A percentile compares a stretch with the other conserved stretches of the same genome.
Conservation (phyloP, 2,113 vertebrate species). For the Rousettus leschenaultii region DNA sequence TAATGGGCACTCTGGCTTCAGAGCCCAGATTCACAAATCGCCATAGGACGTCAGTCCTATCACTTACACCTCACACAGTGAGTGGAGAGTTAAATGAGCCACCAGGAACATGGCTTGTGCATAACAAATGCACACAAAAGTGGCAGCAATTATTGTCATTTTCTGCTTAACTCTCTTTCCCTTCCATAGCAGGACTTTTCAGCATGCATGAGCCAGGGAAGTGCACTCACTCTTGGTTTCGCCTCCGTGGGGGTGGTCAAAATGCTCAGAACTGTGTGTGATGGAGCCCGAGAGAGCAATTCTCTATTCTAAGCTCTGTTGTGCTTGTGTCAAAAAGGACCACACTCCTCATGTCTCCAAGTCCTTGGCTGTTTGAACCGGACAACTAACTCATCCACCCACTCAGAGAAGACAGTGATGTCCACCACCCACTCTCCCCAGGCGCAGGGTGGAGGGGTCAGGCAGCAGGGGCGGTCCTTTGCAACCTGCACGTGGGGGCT, state of each 20-base stretch:
- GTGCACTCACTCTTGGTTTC: not conserved
- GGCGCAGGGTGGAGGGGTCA: not conserved
- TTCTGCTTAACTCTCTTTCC: not conserved
- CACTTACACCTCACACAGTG: not conserved
- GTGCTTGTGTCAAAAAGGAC: not conserved
- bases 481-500: accelerated
- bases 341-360: not conserved
- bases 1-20: not conserved
- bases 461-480: accelerated
- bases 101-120: not conserved
- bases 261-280: not conserved
- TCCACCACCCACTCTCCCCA: accelerated
- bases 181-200: not conserved
- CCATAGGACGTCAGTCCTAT: accelerated
- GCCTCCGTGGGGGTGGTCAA: not conserved
- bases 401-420: not conserved
- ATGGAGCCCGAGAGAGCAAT: not conserved
- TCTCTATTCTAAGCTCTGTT: accelerated
- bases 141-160: too few relatives aligned
- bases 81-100: not conserved
- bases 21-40: too few relatives aligned
- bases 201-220: not conserved
- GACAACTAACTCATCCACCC: not conserved
- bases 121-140: not conserved
- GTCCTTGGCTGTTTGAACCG: not conserved